Evolutionary conservation across 2,113 vertebrate species (phyloP), one percentile per base, ranked within the genome.

Genomic region (Cnemophilus loriae): DNA sequence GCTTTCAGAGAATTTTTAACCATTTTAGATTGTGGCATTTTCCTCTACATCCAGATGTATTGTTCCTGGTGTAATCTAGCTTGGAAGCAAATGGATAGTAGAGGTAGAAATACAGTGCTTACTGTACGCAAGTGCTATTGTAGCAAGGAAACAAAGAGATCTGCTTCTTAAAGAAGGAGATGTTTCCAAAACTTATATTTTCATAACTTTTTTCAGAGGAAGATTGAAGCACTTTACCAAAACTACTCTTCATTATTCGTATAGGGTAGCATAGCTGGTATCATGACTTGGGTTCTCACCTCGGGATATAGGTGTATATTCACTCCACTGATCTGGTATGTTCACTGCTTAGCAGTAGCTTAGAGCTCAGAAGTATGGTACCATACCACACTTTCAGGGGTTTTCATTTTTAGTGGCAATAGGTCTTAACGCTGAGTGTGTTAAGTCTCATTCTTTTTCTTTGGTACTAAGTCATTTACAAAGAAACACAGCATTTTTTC

Each of bases 191-290:
- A 90, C 59, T 55, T 96, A 30, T 93, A 93, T 96, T 96, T 96
- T 97, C 89, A 41, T 96, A 91, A 67, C 80, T 83, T 77, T 85
- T 95, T 92, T 69, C 27, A 16, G 86, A 94, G 71, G 42, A 91
- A 85, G 74, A 92, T 71, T 90, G 85, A 96, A 97, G 96, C 96
- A 97, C 96, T 97, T 97, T 97, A 96, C 93, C 94, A 97, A 93
- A 97, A 94, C 86, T 84, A 57, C 61, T 94, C 46, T 75, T 91
- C 65, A 67, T 96, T 93, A 76, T 79, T 96, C 78, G 61, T 90
- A 14, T 81, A 61, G 83, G 46, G 75, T 87, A 88, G 56, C 56
- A 57, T 47, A 96, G 63, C 68, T 76, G 69, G 33, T 59, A 37
- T 80, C 71, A 85, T 18, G 26, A 50, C 88, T 67, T 69, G 64